phyloP scores from a whole-genome alignment of 2,113 vertebrate species.

The Reinhardtius hippoglossoides region DNA sequence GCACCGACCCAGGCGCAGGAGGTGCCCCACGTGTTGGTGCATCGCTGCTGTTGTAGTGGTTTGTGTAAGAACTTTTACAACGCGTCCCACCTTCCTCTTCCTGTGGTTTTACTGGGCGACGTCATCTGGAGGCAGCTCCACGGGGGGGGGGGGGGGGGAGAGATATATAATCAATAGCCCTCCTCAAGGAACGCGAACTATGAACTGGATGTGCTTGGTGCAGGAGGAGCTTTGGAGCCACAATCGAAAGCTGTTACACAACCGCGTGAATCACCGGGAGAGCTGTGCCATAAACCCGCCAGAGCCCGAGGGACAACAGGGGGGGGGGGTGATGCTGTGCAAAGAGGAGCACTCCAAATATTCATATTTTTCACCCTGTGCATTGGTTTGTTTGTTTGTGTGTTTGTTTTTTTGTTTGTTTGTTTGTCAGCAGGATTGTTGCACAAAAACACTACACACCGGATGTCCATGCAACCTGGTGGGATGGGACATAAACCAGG shows the following conservation, averaged over 20 bases:
- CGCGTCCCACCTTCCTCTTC: background rate
- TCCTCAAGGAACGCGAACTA: constrained; percentile 47
- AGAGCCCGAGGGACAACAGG: background rate
- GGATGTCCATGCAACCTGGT: no score
- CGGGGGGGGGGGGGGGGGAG: no score
- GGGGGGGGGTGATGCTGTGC: background rate
- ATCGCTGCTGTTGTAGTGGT: constrained; percentile 16
- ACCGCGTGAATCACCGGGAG: background rate
- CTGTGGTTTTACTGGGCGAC: background rate
- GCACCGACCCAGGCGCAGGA: constrained; percentile 3
- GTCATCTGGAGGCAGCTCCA: constrained; percentile 21
- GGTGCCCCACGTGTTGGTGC: constrained; percentile 36
- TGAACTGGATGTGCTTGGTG: constrained; percentile 60
- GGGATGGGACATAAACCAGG: no score
- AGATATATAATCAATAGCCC: background rate
- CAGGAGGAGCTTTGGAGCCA: constrained; percentile 39
- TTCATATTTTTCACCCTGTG: no score
- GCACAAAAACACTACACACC: no score
- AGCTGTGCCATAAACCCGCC: background rate
- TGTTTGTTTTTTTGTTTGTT: no score
- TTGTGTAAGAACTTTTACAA: background rate
- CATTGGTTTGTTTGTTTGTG: no score
- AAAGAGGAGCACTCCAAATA: background rate
- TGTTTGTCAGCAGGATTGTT: no score
- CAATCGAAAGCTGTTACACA: constrained; percentile 8